Percentiles rank a stretch among this genome's conserved stretches.
phyloP scores from a whole-genome alignment of 37 sponge, comb jelly and placozoan species.

The Cliona cf. orientalis region DNA sequence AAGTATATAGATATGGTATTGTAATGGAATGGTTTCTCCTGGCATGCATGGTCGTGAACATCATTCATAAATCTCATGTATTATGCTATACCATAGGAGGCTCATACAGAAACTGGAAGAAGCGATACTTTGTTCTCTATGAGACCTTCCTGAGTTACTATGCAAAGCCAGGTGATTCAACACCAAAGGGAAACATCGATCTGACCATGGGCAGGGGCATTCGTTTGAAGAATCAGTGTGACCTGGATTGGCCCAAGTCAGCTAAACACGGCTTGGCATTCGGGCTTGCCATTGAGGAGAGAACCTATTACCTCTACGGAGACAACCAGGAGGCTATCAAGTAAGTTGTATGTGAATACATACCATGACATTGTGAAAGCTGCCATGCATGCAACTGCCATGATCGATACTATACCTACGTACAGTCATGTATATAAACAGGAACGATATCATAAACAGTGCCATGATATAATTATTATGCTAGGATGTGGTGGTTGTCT shows the following conservation, averaged over 20 bases:
- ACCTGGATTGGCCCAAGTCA: conserved; percentile 58
- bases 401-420: too few species aligned
- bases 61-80: too few species aligned
- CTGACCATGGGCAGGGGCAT: conserved; percentile 52
- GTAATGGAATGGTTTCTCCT: too few species aligned
- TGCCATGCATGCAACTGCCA: too few species aligned
- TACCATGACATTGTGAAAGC: too few species aligned
- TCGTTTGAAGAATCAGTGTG: conserved; percentile 31
- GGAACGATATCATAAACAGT: too few species aligned
- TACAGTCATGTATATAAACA: too few species aligned
- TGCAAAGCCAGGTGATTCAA: conserved; percentile 24
- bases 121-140: conserved; percentile 57
- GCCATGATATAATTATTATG: too few species aligned
- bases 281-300: conserved; percentile 49
- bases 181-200: conserved; percentile 66
- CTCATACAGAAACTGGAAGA: conserved; percentile 62
- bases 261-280: conserved; percentile 41
- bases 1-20: too few species aligned
- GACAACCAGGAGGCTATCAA: conserved; percentile 3
- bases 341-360: too few species aligned
- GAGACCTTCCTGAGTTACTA: conserved; percentile 50
- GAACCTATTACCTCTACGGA: conserved; percentile 76
- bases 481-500: too few species aligned
- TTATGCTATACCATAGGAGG: conserved; percentile 65
- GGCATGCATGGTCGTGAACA: too few species aligned